phyloP scores from a whole-genome alignment of 2,888 invertebrate genomes.

The Eurois occulta region DNA sequence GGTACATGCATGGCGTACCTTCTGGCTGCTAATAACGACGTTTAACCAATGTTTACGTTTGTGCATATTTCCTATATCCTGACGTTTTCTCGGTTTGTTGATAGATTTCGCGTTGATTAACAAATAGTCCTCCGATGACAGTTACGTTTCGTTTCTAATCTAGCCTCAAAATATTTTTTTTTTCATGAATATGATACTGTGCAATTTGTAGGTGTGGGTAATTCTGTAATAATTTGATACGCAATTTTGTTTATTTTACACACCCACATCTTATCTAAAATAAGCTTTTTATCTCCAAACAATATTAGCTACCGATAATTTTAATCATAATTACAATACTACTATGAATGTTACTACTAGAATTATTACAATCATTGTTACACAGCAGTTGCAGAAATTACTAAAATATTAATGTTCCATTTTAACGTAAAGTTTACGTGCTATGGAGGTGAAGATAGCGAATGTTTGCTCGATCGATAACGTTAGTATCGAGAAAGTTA shows the following conservation, averaged over 20 bases:
- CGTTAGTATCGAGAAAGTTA: conserved; percentile 85
- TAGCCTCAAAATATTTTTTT: not conserved
- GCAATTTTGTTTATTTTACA: conserved; percentile 9
- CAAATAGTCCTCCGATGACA: not conserved
- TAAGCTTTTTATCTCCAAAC: conserved; percentile 6
- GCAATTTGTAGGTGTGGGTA: not conserved
- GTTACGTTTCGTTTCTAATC: not conserved
- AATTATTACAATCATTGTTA: not conserved
- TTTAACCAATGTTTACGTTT: conserved; percentile 28
- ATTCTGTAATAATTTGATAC: not conserved
- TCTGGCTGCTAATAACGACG: conserved; percentile 13
- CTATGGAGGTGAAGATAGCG: conserved; percentile 71
- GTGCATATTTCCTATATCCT: conserved; percentile 22
- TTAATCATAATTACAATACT: conserved; percentile 12
- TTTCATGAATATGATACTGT: not conserved
- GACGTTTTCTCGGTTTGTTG: not conserved
- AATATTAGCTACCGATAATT: conserved; percentile 24
- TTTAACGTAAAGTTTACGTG: conserved; percentile 54
- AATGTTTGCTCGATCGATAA: conserved; percentile 80
- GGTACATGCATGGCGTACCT: conserved; percentile 25
- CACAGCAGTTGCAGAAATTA: not conserved
- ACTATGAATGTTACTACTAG: not conserved
- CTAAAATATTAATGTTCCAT: not conserved
- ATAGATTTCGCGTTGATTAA: too few species aligned
- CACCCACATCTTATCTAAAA: conserved; percentile 12